Base-by-base conservation (phyloP, 2,113 vertebrate genomes). In the Scortum barcoo region DNA sequence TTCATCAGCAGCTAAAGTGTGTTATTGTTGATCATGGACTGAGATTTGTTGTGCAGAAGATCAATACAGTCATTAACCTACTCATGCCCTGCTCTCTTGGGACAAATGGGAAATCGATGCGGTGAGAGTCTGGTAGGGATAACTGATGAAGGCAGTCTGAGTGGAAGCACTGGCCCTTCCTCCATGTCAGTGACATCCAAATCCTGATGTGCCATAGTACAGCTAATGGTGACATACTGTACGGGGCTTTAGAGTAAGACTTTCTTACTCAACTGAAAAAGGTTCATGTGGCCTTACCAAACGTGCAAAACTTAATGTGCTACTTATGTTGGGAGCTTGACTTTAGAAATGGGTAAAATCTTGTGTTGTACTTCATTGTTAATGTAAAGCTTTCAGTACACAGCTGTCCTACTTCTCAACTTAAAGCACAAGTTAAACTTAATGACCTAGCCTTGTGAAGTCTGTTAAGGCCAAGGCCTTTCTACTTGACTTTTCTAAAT, bases 31-130 rank as follows among this genome's bases (percentile, higher is more conserved):
- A 53, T 63, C 20, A 28, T 26, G 1, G 26, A 4, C 30, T 19
- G 33, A 54, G 67, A 61, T 60, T 81, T 40, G 60, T 40, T 38
- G 24, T 13, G 60, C 5, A 7, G 36, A 61, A 22, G 53, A 77
- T 85, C 83, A 7, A 67, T 72, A 7, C 40, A 36, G 56, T 63
- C 66, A 53, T 76, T 66, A 60, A 42, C 26, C 75, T 13, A 0
- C 13, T 60, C n/a, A 19, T 16, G 44, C 58, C 28, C 61, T 0
- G 26, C 48, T 36, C 57, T 60, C 81, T 40, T 19, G 22, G 40
- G 65, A 70, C 10, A 19, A 33, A 24, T 6, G 44, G 30, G 16
- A 26, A 26, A 63, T 71, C n/a, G 1, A 65, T 58, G 58, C 22
- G 0, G 28, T 7, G n/a, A n/a, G 1, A 4, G 38, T 42, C 42